A percentile compares a stretch with the other conserved stretches of the same genome.
Conservation (phyloP, 2,113 vertebrate genomes). For the Rhynchopsitta pachyrhyncha region DNA sequence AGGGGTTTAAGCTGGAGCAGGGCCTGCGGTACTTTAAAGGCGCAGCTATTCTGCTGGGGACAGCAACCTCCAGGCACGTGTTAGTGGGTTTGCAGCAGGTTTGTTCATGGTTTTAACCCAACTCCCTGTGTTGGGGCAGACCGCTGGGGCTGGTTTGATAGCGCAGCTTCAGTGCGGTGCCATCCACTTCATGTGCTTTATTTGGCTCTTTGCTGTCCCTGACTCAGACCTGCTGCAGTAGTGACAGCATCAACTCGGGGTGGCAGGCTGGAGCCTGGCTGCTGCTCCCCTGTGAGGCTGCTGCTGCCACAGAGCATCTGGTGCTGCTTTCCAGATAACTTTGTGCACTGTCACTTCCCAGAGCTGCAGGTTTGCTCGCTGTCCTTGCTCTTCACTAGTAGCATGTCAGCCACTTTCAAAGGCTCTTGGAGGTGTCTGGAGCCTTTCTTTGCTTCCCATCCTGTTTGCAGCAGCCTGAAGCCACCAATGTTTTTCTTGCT, state of each 20-base stretch:
- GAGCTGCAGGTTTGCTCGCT: accelerated
- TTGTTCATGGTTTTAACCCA: accelerated
- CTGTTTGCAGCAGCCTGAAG: background rate
- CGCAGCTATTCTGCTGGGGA: background rate
- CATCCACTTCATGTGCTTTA: background rate
- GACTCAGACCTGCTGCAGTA: background rate
- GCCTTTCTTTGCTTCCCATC: background rate
- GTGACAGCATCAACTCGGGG: background rate
- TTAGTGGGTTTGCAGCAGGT: background rate
- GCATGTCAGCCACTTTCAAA: background rate
- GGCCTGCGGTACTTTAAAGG: background rate
- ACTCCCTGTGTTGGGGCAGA: no score
- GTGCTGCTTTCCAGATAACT: background rate
- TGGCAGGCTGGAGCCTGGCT: background rate
- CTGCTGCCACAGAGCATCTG: background rate
- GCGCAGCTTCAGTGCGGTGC: background rate
- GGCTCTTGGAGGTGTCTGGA: background rate
- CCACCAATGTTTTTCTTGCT: background rate
- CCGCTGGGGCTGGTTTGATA: background rate
- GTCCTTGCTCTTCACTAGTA: background rate
- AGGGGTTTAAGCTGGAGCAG: background rate
- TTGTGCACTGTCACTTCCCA: accelerated
- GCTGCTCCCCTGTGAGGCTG: background rate
- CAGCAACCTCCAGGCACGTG: background rate
- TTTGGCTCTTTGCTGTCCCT: background rate